These are phyloP conservation scores for Fratercula arctica DNA, from an alignment of 2,797 vertebrate species.

Conservation along the genomic window DNA sequence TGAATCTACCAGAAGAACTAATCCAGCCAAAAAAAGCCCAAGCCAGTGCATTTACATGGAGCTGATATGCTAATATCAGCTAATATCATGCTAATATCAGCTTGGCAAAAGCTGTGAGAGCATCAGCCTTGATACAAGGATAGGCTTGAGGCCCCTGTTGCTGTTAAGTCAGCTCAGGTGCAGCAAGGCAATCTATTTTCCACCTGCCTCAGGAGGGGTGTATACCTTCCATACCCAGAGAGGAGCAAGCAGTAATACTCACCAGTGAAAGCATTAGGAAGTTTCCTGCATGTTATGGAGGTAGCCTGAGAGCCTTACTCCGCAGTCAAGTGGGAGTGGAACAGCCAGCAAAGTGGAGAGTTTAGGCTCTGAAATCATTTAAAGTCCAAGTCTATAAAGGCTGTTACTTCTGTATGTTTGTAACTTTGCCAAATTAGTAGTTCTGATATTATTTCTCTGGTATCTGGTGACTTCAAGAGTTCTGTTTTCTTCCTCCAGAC, in stretches of 20 bases:
- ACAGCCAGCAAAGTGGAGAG: accelerated
- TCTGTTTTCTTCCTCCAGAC: not conserved
- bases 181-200: not conserved
- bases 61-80: not conserved
- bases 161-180: not conserved
- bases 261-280: not conserved
- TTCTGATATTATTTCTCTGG: not conserved
- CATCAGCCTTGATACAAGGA: accelerated
- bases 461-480: not conserved
- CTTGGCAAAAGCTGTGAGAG: not conserved
- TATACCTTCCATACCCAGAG: not conserved
- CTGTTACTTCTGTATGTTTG: not conserved
- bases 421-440: not conserved
- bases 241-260: not conserved
- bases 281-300: not conserved
- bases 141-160: not conserved
- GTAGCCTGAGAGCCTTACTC: not conserved
- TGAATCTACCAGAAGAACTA: not conserved
- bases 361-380: not conserved
- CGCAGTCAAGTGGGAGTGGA: not conserved
- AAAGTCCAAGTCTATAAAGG: not conserved
- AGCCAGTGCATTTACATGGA: not conserved
- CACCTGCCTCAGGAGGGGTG: not conserved
- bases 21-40: not conserved
- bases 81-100: not conserved